These are phyloP conservation scores for Actinostola sp. DNA, from an alignment of 92 coral and sea anemone genomes.

Conservation along the genomic window DNA sequence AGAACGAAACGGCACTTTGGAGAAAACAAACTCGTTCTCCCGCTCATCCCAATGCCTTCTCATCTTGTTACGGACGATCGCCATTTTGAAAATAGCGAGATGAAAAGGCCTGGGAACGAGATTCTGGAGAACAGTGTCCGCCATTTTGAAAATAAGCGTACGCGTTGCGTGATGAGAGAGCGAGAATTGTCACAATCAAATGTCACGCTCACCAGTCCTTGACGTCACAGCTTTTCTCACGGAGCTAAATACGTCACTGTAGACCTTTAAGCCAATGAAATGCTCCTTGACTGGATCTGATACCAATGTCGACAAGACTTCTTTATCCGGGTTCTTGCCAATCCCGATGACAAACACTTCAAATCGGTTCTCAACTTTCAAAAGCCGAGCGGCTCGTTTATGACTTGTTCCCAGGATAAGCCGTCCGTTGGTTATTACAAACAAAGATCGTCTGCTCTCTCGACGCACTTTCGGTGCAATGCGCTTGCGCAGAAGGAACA, in stretches of 20 bases:
- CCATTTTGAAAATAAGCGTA: too few species aligned
- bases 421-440: constrained; percentile 60
- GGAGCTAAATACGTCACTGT: constrained; percentile 62
- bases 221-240: constrained; percentile 56
- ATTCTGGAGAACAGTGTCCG: too few species aligned
- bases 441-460: constrained; percentile 61
- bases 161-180: too few species aligned
- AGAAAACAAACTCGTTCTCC: too few species aligned
- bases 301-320: constrained; percentile 45
- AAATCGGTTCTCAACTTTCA: constrained; percentile 50
- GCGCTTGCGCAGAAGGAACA: constrained; percentile 52
- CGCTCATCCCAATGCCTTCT: too few species aligned
- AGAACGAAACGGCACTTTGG: too few species aligned
- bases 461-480: constrained; percentile 48
- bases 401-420: constrained; percentile 68
- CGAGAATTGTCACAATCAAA: too few species aligned
- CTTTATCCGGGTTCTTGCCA: constrained; percentile 62
- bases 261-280: constrained; percentile 49
- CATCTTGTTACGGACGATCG: too few species aligned
- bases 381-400: constrained; percentile 52
- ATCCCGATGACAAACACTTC: constrained; percentile 62
- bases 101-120: too few species aligned
- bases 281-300: constrained; percentile 69
- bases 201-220: constrained; percentile 37
- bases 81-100: too few species aligned